Evolutionary conservation across 2,797 vertebrate genomes (phyloP).

Genomic region (Rhincodon typus): DNA sequence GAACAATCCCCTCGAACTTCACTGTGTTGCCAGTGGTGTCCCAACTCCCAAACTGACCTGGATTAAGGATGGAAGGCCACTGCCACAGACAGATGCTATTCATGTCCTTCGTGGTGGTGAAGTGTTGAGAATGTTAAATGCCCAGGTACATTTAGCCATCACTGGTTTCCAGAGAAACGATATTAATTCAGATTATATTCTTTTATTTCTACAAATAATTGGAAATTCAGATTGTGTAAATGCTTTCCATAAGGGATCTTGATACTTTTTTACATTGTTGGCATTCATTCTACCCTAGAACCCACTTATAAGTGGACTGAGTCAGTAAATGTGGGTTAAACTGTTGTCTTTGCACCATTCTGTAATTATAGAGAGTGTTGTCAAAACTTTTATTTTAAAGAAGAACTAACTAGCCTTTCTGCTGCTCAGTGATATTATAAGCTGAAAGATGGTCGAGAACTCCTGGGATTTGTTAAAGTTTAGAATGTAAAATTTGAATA

Average conservation of each 20-base stretch:
- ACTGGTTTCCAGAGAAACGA: not conserved
- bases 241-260: not conserved
- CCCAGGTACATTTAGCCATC: slow-evolving; percentile 62
- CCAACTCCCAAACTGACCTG: slow-evolving; percentile 80
- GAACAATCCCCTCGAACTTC: slow-evolving; percentile 76
- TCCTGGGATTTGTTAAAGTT: not conserved
- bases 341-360: not conserved
- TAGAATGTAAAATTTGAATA: not conserved
- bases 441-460: too few species aligned
- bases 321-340: not conserved
- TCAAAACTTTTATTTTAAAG: not conserved
- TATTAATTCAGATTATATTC: not conserved
- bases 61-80: slow-evolving; percentile 85
- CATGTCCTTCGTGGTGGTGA: slow-evolving; percentile 67
- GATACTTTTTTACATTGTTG: not conserved
- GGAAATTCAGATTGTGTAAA: not conserved
- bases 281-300: not conserved
- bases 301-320: not conserved
- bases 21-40: slow-evolving; percentile 75
- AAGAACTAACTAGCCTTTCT: not conserved
- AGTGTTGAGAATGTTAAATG: slow-evolving; percentile 67
- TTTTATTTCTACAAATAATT: not conserved
- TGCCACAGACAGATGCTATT: slow-evolving; percentile 67
- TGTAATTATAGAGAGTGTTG: not conserved
- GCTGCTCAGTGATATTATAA: not conserved